Percentiles rank a stretch among this genome's conserved stretches.
phyloP scores from a whole-genome alignment of 2,797 vertebrate genomes.

The Lindbergichthys nudifrons region DNA sequence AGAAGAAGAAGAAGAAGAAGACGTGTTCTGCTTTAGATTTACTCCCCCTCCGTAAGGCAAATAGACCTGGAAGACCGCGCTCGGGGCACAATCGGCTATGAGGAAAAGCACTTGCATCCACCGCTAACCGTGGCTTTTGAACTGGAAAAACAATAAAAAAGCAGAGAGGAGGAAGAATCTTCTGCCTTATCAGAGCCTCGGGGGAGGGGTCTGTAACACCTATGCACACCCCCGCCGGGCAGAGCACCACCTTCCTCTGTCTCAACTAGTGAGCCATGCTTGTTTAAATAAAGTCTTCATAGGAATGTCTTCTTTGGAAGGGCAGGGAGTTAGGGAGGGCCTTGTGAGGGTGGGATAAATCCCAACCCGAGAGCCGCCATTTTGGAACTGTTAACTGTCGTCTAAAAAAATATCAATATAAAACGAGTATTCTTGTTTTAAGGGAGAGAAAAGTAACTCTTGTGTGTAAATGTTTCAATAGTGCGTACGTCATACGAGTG shows the following conservation, averaged over 20 bases:
- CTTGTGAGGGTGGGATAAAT: constrained; percentile 41
- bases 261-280: constrained; percentile 91
- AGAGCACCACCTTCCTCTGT: constrained; percentile 88
- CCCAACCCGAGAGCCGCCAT: constrained; percentile 87
- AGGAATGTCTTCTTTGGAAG: constrained; percentile 87
- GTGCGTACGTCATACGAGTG: constrained; percentile 88
- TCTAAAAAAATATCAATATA: constrained; percentile 78
- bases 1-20: constrained; percentile 34
- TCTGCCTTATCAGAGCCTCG: constrained; percentile 61
- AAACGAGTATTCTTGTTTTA: constrained; percentile 91
- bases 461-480: constrained; percentile 96
- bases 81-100: constrained; percentile 21
- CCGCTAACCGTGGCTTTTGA: constrained; percentile 87
- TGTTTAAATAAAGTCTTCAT: constrained; percentile 85
- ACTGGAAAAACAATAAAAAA: constrained; percentile 74
- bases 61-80: constrained; percentile 23
- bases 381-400: constrained; percentile 92
- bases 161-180: constrained; percentile 24
- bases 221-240: constrained; percentile 96
- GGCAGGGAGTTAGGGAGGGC: constrained; percentile 68
- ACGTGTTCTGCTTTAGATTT: constrained; percentile 72
- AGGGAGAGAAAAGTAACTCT: constrained; percentile 81
- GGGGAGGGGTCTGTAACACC: constrained; percentile 80
- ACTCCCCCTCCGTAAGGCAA: constrained; percentile 18
- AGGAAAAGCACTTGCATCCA: constrained; percentile 51